These are phyloP conservation scores for Leucosticte australis DNA, from an alignment of 2,113 vertebrate genomes.

Conservation along the genomic window DNA sequence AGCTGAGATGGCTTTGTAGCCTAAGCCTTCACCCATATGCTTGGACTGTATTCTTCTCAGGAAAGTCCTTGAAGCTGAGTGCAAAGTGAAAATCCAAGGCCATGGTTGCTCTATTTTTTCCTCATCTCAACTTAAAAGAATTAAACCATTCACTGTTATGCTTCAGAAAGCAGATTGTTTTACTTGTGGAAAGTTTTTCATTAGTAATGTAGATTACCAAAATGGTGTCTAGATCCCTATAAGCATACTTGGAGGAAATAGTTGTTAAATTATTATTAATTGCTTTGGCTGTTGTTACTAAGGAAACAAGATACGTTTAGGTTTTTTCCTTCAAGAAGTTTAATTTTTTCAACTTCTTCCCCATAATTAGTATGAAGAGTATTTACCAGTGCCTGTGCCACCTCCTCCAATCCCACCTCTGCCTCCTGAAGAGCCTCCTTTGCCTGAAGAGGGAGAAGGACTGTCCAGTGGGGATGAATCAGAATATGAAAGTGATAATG, in stretches of 20 bases:
- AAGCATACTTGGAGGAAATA: neutral
- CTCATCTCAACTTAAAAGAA: neutral
- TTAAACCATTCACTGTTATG: neutral
- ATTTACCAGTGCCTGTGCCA: conserved; percentile 72
- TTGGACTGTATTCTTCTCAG: neutral
- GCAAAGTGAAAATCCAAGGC: neutral
- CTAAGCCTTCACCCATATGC: neutral
- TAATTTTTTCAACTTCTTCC: neutral
- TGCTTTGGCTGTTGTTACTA: neutral
- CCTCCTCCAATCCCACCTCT: conserved; percentile 84
- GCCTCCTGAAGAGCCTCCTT: conserved; percentile 88
- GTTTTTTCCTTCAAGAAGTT: neutral
- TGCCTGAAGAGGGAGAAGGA: conserved; percentile 84
- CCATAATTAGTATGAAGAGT: conserved; percentile 81
- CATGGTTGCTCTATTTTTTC: neutral
- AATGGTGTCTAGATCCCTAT: neutral
- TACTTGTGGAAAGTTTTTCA: neutral
- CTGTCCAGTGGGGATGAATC: conserved; percentile 85
- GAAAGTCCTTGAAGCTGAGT: neutral
- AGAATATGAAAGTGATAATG: conserved; percentile 92
- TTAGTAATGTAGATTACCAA: neutral
- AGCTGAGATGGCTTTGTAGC: neutral
- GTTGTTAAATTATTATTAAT: neutral
- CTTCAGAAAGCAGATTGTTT: neutral
- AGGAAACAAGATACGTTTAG: fast-evolving